These are phyloP conservation scores for Chiridota heheva DNA, from an alignment of 35 echinoderm and acorn worm genomes.

Conservation along the genomic window DNA sequence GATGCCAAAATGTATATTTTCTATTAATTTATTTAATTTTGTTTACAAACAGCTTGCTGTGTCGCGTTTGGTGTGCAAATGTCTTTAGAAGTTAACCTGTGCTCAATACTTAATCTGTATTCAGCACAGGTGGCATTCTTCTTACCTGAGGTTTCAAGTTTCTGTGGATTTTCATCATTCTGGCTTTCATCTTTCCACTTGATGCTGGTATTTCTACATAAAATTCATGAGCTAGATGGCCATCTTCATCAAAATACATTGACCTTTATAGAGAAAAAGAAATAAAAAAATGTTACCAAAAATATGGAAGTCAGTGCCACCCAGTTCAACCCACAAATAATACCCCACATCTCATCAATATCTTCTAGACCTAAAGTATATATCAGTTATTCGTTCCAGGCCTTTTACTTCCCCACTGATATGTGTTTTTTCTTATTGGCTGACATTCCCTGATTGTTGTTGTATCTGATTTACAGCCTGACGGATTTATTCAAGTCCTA, in stretches of 20 bases:
- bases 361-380: too few species aligned
- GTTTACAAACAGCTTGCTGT: background rate
- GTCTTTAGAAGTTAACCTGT: background rate
- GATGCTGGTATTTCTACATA: conserved; percentile 61
- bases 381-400: too few species aligned
- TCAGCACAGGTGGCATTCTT: background rate
- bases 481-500: too few species aligned
- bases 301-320: too few species aligned
- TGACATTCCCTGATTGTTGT: too few species aligned
- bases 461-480: too few species aligned
- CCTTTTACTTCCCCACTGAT: too few species aligned
- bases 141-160: conserved; percentile 73
- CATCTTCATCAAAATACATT: conserved; percentile 65
- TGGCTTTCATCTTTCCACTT: conserved; percentile 46
- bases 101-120: background rate
- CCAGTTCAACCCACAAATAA: too few species aligned
- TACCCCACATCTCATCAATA: too few species aligned
- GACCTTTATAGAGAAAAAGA: conserved; percentile 32
- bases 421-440: too few species aligned
- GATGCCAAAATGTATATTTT: background rate
- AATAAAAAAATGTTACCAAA: conserved; percentile 16
- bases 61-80: background rate
- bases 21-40: background rate
- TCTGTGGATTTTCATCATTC: conserved; percentile 58
- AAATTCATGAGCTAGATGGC: conserved; percentile 67